Evolutionary conservation across 2,888 invertebrate genomes (phyloP).

Genomic region (Mactromeris polynyma): DNA sequence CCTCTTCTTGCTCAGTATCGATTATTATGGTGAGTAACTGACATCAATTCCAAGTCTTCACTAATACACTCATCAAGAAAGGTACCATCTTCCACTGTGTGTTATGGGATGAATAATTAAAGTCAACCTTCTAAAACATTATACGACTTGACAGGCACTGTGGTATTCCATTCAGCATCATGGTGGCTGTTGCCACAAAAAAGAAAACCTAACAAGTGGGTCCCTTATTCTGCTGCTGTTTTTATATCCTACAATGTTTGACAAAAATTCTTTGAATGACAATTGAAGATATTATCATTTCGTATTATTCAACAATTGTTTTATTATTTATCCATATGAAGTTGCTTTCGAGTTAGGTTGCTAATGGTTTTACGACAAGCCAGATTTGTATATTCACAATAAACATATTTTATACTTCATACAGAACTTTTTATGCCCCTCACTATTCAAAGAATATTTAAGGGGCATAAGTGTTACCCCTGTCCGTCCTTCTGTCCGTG

Average conservation of each 20-base stretch:
- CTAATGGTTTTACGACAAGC: too few species aligned
- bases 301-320: too few species aligned
- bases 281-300: too few species aligned
- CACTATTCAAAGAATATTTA: too few species aligned
- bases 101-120: conserved; percentile 60
- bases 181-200: not conserved
- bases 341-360: too few species aligned
- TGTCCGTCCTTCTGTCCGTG: too few species aligned
- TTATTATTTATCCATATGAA: too few species aligned
- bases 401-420: too few species aligned
- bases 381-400: too few species aligned
- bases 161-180: not conserved
- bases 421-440: too few species aligned
- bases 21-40: conserved; percentile 34
- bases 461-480: too few species aligned
- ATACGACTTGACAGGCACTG: not conserved
- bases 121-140: not conserved
- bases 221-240: not conserved
- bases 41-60: conserved; percentile 55
- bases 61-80: conserved; percentile 53
- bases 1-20: not conserved
- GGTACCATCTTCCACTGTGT: conserved; percentile 47
- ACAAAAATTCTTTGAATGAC: not conserved
- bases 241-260: not conserved
- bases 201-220: not conserved